phyloP scores from a whole-genome alignment of 2,113 vertebrate genomes.

The Zosterops japonicus region DNA sequence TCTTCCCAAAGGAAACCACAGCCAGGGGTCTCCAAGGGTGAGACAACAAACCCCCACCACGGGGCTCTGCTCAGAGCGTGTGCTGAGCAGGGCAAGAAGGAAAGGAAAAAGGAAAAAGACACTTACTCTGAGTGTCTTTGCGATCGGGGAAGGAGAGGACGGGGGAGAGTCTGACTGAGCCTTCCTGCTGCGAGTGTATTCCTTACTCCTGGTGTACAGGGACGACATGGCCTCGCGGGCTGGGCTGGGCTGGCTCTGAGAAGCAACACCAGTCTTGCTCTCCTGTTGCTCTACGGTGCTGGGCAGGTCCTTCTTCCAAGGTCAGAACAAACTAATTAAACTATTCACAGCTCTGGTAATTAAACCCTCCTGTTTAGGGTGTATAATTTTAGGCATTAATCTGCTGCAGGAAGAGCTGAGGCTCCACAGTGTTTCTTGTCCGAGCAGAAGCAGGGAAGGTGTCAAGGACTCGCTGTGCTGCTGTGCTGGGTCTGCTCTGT shows the following conservation, averaged over 20 bases:
- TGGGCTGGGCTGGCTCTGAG: background rate
- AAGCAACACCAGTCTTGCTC: constrained; percentile 27
- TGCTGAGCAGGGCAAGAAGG: background rate
- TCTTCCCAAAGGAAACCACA: constrained; percentile 2
- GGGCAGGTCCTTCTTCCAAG: constrained; percentile 65
- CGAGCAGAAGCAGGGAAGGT: constrained; percentile 26
- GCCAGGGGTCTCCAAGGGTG: background rate
- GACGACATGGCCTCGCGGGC: constrained; percentile 84
- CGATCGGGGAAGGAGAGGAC: constrained; percentile 87
- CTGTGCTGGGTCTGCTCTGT: background rate
- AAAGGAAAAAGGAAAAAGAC: constrained; percentile 67
- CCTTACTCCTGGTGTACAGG: constrained; percentile 88
- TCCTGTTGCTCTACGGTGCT: background rate
- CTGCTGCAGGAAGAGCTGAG: constrained; percentile 26
- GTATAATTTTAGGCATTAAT: constrained; percentile 59
- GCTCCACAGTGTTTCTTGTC: constrained; percentile 48
- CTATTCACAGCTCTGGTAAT: constrained; percentile 60
- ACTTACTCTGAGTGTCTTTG: constrained; percentile 96
- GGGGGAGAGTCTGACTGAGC: constrained; percentile 91
- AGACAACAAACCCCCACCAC: background rate
- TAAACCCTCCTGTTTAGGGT: constrained; percentile 55
- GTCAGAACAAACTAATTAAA: constrained; percentile 69
- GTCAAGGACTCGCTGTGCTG: constrained; percentile 9
- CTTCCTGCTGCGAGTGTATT: constrained; percentile 88
- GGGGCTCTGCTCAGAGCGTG: background rate